These are phyloP conservation scores for Cariama cristata DNA, from an alignment of 2,113 vertebrate species.

Conservation along the genomic window DNA sequence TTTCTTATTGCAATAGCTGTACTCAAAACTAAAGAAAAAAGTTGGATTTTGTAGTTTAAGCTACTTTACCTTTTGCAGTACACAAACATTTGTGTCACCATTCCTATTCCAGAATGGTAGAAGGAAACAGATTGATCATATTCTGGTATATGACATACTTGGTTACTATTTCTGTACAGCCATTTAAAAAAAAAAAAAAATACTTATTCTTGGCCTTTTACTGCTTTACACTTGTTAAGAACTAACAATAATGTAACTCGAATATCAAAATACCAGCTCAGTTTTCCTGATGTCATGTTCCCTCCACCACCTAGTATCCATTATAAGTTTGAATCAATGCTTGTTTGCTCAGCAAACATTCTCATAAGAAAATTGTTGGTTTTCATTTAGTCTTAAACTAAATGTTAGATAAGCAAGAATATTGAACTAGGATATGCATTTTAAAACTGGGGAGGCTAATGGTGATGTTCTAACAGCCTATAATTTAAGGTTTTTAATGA, in stretches of 20 bases:
- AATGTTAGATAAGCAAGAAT: background rate
- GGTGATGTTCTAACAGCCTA: background rate
- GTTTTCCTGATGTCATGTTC: background rate
- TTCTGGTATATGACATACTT: background rate
- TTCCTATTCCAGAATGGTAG: background rate
- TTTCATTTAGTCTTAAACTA: background rate
- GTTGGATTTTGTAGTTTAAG: background rate
- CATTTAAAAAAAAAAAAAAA: background rate
- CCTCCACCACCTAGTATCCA: background rate
- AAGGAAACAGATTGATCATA: background rate
- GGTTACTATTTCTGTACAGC: background rate
- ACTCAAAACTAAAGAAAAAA: background rate
- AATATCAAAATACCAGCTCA: background rate
- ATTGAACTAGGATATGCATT: background rate
- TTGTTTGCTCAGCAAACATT: background rate
- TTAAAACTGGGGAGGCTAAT: background rate
- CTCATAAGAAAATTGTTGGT: background rate
- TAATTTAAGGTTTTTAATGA: background rate
- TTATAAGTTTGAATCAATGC: background rate
- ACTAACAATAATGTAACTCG: rapidly evolving
- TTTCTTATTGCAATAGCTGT: background rate
- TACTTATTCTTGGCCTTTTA: background rate
- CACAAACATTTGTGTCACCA: background rate
- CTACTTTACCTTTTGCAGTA: background rate
- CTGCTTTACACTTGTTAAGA: background rate